Conservation (phyloP, 1,140 invertebrate genomes). For the Glossosoma conforme region DNA sequence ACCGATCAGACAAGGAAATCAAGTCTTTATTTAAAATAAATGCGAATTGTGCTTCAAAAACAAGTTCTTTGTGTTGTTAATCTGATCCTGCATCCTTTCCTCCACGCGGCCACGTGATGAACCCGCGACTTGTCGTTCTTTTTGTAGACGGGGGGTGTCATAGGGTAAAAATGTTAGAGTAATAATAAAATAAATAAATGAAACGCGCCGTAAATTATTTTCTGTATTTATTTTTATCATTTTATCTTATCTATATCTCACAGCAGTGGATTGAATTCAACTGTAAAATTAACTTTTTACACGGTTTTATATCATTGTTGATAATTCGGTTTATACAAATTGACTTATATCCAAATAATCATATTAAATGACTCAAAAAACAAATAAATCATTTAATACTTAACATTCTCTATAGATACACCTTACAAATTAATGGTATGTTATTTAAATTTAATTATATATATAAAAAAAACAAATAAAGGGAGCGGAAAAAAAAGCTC, state of each 20-base stretch:
- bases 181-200: not conserved
- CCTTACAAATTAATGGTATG: slow-evolving; percentile 14
- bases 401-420: slow-evolving; percentile 15
- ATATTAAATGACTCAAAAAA: no score
- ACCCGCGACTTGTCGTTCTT: not conserved
- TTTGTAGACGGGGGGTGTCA: not conserved
- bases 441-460: not conserved
- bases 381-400: slow-evolving; percentile 7
- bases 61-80: no score
- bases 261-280: slow-evolving; percentile 28
- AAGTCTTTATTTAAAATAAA: no score
- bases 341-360: no score
- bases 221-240: slow-evolving; percentile 20
- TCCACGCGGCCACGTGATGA: not conserved
- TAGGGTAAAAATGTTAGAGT: not conserved
- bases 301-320: slow-evolving; percentile 13
- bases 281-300: slow-evolving; percentile 21
- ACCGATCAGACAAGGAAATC: no score
- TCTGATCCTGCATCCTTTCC: not conserved
- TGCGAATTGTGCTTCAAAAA: no score
- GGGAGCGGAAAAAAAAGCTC: no score
- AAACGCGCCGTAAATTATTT: not conserved
- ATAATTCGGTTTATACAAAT: slow-evolving; percentile 31
- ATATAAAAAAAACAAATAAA: no score
- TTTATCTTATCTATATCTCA: slow-evolving; percentile 26